Conservation (phyloP, 1,140 invertebrate genomes). For the Drosophila tsacasi region DNA sequence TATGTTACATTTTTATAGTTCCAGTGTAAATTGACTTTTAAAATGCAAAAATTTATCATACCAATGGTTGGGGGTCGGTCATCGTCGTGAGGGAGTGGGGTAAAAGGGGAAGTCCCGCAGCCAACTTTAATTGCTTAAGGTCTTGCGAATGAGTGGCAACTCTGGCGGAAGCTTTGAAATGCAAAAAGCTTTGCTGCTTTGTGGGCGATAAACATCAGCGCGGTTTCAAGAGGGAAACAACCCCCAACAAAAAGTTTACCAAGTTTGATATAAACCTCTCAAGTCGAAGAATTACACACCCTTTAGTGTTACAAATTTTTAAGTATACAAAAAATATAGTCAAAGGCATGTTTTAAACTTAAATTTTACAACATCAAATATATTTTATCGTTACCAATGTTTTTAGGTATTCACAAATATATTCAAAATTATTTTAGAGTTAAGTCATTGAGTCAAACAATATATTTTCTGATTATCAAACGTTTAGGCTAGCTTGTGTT, state of each 20-base stretch:
- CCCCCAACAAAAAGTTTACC: constrained; percentile 28
- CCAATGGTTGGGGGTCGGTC: constrained; percentile 39
- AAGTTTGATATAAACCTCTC: too few relatives aligned
- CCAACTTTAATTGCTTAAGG: constrained; percentile 65
- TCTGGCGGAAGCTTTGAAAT: constrained; percentile 51
- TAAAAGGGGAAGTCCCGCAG: constrained; percentile 14
- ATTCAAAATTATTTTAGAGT: too few relatives aligned
- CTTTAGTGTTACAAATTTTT: background rate
- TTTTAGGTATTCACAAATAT: too few relatives aligned
- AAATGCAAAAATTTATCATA: constrained; percentile 83
- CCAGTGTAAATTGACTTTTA: constrained; percentile 83
- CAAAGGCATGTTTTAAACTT: rapidly evolving
- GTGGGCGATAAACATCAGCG: constrained; percentile 56
- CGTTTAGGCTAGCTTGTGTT: too few relatives aligned
- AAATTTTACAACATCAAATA: background rate
- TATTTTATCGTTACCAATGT: background rate
- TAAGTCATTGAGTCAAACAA: too few relatives aligned
- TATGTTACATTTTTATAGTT: constrained; percentile 84
- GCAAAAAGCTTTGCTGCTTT: constrained; percentile 26
- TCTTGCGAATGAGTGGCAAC: constrained; percentile 61
- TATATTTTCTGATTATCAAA: too few relatives aligned
- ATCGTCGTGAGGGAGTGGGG: background rate
- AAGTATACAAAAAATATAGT: too few relatives aligned
- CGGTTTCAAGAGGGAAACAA: constrained; percentile 45
- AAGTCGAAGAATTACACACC: background rate